Base-by-base conservation (phyloP, 2,113 vertebrate species). In the Symphodus melops region DNA sequence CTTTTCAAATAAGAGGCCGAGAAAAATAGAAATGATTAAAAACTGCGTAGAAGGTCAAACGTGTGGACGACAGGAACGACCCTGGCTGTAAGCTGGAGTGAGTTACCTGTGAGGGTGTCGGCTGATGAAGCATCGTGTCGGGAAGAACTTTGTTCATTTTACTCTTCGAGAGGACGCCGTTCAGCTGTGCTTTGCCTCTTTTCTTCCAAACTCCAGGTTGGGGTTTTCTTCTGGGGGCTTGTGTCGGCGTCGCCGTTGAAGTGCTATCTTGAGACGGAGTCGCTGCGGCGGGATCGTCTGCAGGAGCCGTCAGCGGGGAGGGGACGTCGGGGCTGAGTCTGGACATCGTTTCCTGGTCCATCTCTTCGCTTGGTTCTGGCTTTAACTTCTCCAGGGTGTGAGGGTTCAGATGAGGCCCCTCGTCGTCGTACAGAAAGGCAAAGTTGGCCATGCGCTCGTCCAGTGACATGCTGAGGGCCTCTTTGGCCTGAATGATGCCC, bases 361-460 rank as follows among this genome's bases (percentile, higher is more conserved):
- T 12, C 14, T 61, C 12, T 20, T 69, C 33, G 20, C 46, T 54
- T 10, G 17, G 28, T 17, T 72, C 75, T 0, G 78, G 72, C 23
- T 75, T 93, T 55, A 95, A 88, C 59, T 91, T 93, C 56, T 93
- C 92, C 52, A 95, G 91, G 42, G 97, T 94, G 10, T 79, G 89
- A 52, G 96, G 95, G 76, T 96, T 98, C 19, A 99, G 95, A 3
- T 92, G 95, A 48, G 97, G 96, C 61, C 95, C 95, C 42, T 93
- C 94, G 1, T 94, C 94, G 17, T 96, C 88, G 1, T 98, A 99
- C 57, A 96, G 82, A 79, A 98, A 98, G 9, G 93, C 94, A 76
- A 96, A 99, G 84, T 95, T 97, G 60, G 91, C 93, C 72, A 95
- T 92, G 58, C 97, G 94, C 10, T 97, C 95, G 17, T 97, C 96